phyloP scores from a whole-genome alignment of 2,113 vertebrate genomes.

The Ochotona princeps region DNA sequence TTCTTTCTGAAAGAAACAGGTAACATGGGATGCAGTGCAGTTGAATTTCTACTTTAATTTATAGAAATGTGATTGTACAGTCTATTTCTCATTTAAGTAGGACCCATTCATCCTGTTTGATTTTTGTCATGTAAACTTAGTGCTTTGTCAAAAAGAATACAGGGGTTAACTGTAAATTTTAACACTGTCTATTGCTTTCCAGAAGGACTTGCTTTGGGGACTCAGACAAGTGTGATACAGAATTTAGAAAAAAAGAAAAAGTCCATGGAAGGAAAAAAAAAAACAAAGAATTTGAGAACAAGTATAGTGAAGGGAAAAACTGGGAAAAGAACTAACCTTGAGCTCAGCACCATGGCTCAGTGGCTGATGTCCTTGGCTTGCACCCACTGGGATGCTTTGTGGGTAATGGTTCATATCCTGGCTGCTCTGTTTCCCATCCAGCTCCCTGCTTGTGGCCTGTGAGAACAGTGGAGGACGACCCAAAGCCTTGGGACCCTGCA shows the following conservation, averaged over 20 bases:
- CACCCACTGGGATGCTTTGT: no score
- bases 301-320: not conserved
- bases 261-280: not conserved
- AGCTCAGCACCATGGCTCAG: no score
- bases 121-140: slow-evolving; percentile 4
- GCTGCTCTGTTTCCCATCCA: no score
- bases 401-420: no score
- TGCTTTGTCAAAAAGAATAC: slow-evolving; percentile 24
- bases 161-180: not conserved
- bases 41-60: not conserved
- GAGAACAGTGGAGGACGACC: no score
- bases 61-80: not conserved
- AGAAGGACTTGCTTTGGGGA: not conserved
- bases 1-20: not conserved
- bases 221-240: not conserved
- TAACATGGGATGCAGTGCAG: not conserved
- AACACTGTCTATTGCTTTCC: not conserved
- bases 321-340: not conserved
- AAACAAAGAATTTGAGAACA: not conserved
- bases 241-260: not conserved
- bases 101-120: not conserved
- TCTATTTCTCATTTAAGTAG: slow-evolving; percentile 58
- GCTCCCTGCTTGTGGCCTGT: no score
- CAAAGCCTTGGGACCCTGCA: no score
- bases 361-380: no score